phyloP scores from a whole-genome alignment of 2,797 vertebrate genomes.

The Anguilla obscura region DNA sequence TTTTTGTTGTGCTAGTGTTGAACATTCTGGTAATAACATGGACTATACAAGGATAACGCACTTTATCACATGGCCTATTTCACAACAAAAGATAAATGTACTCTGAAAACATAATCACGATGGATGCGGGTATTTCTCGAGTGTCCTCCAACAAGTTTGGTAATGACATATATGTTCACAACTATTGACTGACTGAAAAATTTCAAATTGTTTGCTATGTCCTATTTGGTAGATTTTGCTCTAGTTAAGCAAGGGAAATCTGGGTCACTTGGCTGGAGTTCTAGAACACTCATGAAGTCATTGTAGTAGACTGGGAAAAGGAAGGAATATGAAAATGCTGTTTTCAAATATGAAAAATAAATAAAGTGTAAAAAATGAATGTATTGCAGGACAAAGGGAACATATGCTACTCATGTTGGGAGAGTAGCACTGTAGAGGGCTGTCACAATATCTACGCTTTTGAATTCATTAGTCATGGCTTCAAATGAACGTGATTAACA shows the following conservation, averaged over 20 bases:
- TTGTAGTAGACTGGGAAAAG: neutral
- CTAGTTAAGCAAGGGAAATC: neutral
- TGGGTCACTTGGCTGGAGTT: neutral
- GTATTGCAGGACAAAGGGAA: neutral
- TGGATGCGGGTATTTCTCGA: neutral
- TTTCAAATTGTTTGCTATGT: neutral
- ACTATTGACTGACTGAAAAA: neutral
- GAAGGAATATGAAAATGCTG: constrained; percentile 2
- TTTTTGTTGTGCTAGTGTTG: neutral
- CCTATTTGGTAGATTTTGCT: neutral
- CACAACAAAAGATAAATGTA: neutral
- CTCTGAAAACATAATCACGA: neutral
- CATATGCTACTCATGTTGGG: neutral
- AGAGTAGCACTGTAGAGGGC: neutral
- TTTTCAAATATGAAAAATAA: neutral
- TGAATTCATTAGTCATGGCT: neutral
- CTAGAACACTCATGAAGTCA: neutral
- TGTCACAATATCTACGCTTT: constrained; percentile 3
- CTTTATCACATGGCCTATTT: neutral
- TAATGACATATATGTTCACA: neutral
- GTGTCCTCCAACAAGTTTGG: neutral
- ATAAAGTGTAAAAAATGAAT: constrained; percentile 15
- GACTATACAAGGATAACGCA: neutral
- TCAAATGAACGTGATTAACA: neutral
- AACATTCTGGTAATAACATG: neutral